These are phyloP conservation scores for Brachystomella parvula DNA, from an alignment of 1,140 invertebrate species.

Conservation along the genomic window DNA sequence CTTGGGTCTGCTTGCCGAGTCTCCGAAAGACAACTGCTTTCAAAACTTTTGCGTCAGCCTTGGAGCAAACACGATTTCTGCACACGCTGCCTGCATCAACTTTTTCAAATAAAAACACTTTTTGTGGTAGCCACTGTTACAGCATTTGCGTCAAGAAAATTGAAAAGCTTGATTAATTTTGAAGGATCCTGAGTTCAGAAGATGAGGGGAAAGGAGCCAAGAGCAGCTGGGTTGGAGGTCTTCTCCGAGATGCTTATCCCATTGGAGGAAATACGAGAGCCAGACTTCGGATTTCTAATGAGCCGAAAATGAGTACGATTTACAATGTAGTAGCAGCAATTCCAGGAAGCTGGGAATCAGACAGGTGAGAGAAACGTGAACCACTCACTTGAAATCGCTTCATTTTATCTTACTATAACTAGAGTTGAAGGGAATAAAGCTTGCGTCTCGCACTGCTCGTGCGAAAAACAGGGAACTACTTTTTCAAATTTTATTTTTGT, in stretches of 20 bases:
- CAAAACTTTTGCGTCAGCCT: too few species aligned
- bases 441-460: too few species aligned
- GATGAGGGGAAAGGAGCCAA: conserved; percentile 25
- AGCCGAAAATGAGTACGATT: conserved; percentile 30
- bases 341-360: conserved; percentile 42
- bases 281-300: conserved; percentile 38
- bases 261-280: conserved; percentile 24
- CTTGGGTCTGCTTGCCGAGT: too few species aligned
- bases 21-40: too few species aligned
- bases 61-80: too few species aligned
- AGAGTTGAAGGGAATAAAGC: too few species aligned
- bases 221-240: conserved; percentile 39
- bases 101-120: too few species aligned
- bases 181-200: conserved; percentile 15
- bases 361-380: conserved; percentile 38
- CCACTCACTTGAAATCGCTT: too few species aligned
- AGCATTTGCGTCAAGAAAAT: not conserved
- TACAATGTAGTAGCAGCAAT: conserved; percentile 40
- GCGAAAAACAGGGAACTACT: too few species aligned
- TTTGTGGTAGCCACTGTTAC: not conserved
- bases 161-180: too few species aligned
- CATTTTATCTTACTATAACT: not conserved
- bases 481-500: too few species aligned
- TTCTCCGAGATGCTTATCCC: conserved; percentile 40
- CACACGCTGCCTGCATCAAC: too few species aligned